Conservation (phyloP, 2,888 invertebrate genomes). For the Uropetala carovei region DNA sequence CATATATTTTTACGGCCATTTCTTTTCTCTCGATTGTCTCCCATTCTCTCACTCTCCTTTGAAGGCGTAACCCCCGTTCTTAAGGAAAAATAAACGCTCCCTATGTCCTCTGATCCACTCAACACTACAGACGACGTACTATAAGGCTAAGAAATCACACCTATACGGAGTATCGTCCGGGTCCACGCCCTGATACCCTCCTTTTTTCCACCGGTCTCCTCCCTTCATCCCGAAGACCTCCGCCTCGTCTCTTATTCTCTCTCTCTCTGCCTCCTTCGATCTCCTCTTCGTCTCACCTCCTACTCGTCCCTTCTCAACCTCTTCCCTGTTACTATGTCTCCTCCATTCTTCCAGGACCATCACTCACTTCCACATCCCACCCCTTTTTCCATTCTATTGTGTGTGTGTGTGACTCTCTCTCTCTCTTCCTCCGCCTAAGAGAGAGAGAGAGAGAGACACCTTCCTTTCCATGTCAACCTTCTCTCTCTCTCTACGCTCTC, state of each 20-base stretch:
- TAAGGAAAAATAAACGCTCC: slow-evolving; percentile 13
- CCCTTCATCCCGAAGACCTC: background rate
- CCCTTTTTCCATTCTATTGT: slow-evolving; percentile 50
- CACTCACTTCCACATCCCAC: slow-evolving; percentile 39
- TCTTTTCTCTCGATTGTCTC: slow-evolving; percentile 10
- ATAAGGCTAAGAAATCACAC: slow-evolving; percentile 47
- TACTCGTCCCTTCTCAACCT: background rate
- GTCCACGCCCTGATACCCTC: slow-evolving; percentile 54
- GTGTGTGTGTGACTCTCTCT: background rate
- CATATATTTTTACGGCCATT: slow-evolving; percentile 33
- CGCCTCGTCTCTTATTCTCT: background rate
- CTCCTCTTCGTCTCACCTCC: background rate
- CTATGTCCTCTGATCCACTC: slow-evolving; percentile 41
- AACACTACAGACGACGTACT: slow-evolving; percentile 28
- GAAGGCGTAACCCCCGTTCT: background rate
- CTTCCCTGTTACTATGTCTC: background rate
- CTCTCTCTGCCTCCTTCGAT: background rate
- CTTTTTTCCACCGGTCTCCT: background rate
- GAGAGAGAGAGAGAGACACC: background rate
- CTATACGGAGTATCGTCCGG: slow-evolving; percentile 37
- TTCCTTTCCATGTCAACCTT: slow-evolving; percentile 34
- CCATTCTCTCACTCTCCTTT: background rate
- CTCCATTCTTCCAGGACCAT: slow-evolving; percentile 46
- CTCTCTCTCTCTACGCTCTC: background rate
- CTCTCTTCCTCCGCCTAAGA: background rate